Base-by-base conservation (phyloP, 64 coral and sea anemone species). In the Actinia tenebrosa region DNA sequence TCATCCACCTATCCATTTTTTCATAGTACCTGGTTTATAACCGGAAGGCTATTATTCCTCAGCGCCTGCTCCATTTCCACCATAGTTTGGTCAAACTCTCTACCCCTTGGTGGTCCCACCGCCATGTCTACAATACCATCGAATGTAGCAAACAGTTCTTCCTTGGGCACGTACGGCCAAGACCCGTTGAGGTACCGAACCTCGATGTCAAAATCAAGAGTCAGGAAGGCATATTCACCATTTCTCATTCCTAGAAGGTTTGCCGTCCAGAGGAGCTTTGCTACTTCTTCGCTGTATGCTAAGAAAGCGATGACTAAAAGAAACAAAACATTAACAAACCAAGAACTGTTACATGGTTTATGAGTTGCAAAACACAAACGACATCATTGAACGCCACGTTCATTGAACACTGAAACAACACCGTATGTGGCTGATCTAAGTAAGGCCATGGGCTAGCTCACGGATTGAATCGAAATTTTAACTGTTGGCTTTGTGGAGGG, bases 121-220 rank as follows among this genome's bases (percentile, higher is more conserved):
- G 94, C 87, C 54, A 95, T 75, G 56, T 95, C 90, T 6, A 95
- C 16, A 83, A 92, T 89, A 10, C 94, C 94, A 84, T 95, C 94
- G 89, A 95, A 95, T 23, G 90, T 86, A 5, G 91, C 80, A 18
- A 87, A 45, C 7, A 92, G 52, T 75, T 95, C 91, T 47, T 92
- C 69, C 47, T 79, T 23, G 13, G 91, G 17, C 23, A 86, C 78
- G 58, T 87, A 53, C 20, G 87, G 85, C 94, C 94, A 95, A 16
- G 47, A 55, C 16, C 56, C 75, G 22, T 75, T 27, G 17, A 89
- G 63, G 69, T 88, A 77, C 14, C 86, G 44, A 15, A 25, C 69
- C 30, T 87, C 71, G 30, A 53, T 78, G n/a, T 54, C 17, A 82
- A 95, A 95, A 95, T 95, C 94, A 60, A 95, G 89, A 13, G 94